Evolutionary conservation across 1,140 invertebrate species (phyloP).

Genomic region (Heliothis virescens): DNA sequence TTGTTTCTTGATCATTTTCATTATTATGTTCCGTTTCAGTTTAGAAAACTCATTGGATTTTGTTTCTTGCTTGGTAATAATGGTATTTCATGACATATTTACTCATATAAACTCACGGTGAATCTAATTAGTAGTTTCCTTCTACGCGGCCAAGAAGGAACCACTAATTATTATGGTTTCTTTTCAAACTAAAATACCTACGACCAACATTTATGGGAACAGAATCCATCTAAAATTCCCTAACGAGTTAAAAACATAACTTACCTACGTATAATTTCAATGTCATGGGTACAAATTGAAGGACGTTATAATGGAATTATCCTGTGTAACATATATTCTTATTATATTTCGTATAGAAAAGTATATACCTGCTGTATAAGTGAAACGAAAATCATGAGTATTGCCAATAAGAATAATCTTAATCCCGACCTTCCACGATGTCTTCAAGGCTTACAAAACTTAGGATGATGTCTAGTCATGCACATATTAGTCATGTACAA

Average conservation of each 20-base stretch:
- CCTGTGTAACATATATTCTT: background rate
- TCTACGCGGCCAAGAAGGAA: background rate
- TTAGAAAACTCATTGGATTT: too few species aligned
- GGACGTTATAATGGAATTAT: background rate
- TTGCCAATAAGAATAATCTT: too few species aligned
- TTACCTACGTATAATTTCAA: background rate
- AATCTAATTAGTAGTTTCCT: background rate
- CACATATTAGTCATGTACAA: too few species aligned
- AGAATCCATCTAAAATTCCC: slow-evolving; percentile 2
- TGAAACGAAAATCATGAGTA: too few species aligned
- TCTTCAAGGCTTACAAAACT: too few species aligned
- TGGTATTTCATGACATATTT: too few species aligned
- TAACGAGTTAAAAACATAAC: background rate
- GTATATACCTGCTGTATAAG: too few species aligned
- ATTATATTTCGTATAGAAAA: background rate
- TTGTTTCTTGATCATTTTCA: too few species aligned
- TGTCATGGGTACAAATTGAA: slow-evolving; percentile 2
- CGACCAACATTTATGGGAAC: background rate
- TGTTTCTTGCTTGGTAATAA: too few species aligned
- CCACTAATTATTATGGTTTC: background rate
- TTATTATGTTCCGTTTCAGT: too few species aligned
- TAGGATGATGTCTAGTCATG: too few species aligned
- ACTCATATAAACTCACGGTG: background rate
- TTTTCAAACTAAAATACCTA: background rate
- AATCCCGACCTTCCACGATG: too few species aligned